These are phyloP conservation scores for Plagodis dolabraria DNA, from an alignment of 2,888 invertebrate genomes.

Conservation along the genomic window DNA sequence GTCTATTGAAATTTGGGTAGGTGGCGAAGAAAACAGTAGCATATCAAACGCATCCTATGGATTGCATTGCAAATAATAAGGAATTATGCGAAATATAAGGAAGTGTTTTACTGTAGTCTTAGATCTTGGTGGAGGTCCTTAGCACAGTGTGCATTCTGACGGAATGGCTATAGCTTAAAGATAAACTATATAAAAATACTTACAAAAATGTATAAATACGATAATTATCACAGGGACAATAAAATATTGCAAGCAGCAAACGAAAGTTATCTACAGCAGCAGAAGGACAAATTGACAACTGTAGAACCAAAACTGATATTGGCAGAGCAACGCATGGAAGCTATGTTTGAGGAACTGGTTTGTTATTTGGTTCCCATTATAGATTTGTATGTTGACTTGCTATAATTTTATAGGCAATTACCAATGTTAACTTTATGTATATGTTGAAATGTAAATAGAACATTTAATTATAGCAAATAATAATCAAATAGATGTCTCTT, in stretches of 20 bases:
- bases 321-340: slow-evolving; percentile 83
- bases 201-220: neutral
- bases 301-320: slow-evolving; percentile 73
- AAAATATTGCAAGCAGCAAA: slow-evolving; percentile 80
- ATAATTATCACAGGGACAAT: slow-evolving; percentile 70
- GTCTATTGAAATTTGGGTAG: too few species aligned
- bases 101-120: too few species aligned
- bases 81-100: too few species aligned
- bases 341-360: slow-evolving; percentile 86
- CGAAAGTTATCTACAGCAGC: slow-evolving; percentile 70
- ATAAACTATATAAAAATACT: neutral
- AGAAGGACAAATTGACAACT: slow-evolving; percentile 54
- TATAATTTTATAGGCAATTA: slow-evolving; percentile 1
- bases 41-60: too few species aligned
- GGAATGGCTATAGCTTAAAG: too few species aligned
- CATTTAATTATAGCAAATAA: neutral
- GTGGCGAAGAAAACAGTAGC: too few species aligned
- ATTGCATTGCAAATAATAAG: too few species aligned
- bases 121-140: too few species aligned
- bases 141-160: too few species aligned
- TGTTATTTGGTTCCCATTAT: slow-evolving; percentile 25
- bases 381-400: neutral
- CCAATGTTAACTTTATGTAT: neutral
- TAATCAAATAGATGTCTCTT: neutral
- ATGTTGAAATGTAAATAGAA: too few species aligned